phyloP scores from a whole-genome alignment of 2,797 vertebrate genomes.

The Artibeus jamaicensis region DNA sequence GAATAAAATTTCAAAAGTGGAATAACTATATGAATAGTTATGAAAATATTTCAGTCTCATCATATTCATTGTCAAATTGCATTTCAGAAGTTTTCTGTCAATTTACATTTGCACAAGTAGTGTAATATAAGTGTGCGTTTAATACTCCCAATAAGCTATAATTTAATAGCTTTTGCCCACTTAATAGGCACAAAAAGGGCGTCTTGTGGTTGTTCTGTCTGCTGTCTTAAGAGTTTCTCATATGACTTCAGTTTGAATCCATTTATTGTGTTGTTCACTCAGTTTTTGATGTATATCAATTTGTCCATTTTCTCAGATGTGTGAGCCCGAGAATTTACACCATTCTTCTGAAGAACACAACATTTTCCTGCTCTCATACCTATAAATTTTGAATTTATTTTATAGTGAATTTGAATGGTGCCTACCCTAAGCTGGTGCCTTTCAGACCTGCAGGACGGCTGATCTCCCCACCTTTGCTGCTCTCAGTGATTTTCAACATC shows the following conservation, averaged over 20 bases:
- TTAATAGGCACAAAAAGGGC: background rate
- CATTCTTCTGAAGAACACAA: background rate
- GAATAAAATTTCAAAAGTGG: slow-evolving; percentile 21
- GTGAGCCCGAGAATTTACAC: background rate
- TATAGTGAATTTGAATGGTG: slow-evolving; percentile 86
- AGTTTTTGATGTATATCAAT: background rate
- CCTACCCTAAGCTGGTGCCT: slow-evolving; percentile 83
- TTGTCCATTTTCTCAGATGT: background rate
- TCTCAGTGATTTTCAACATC: slow-evolving; percentile 85
- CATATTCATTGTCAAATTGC: slow-evolving; percentile 7
- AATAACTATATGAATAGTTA: background rate
- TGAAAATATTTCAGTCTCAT: background rate
- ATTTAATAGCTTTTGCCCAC: background rate
- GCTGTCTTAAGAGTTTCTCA: background rate
- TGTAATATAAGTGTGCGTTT: background rate
- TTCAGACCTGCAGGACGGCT: slow-evolving; percentile 83
- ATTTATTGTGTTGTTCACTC: background rate
- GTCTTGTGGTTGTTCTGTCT: background rate
- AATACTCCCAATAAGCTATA: background rate
- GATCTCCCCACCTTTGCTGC: slow-evolving; percentile 83
- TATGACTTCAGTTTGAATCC: background rate
- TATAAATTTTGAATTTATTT: slow-evolving; percentile 3
- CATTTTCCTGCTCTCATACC: background rate
- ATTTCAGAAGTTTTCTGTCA: background rate
- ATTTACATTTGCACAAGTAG: background rate